Conservation (phyloP, 2,113 vertebrate species). For the Rafetus swinhoei region DNA sequence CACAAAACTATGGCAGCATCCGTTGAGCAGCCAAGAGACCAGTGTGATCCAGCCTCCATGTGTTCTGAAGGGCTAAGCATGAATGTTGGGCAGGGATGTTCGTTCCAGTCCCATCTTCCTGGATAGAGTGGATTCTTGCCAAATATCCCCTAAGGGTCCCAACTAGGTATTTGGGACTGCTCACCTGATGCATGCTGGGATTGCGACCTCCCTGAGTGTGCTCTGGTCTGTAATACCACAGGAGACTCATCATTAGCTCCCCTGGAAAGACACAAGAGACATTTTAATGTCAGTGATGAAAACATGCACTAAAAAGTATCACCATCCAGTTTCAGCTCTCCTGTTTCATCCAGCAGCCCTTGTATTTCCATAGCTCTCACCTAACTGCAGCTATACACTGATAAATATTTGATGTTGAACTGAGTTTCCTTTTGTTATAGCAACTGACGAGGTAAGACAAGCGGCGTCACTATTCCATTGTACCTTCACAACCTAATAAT, state of each 20-base stretch:
- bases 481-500: background rate
- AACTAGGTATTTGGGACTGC: accelerated
- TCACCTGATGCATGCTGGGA: constrained; percentile 94
- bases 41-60: background rate
- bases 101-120: background rate
- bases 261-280: constrained; percentile 73
- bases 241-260: constrained; percentile 99
- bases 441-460: background rate
- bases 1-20: background rate
- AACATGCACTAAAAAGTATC: accelerated
- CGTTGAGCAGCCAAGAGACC: background rate
- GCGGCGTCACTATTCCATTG: background rate
- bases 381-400: background rate
- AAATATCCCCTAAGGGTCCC: accelerated
- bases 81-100: accelerated
- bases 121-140: background rate
- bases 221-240: constrained; percentile 99
- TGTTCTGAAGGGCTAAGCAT: background rate
- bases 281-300: background rate
- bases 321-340: background rate
- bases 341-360: background rate
- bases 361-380: background rate
- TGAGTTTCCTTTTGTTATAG: constrained; percentile 50
- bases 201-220: constrained; percentile 96
- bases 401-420: constrained; percentile 52